These are phyloP conservation scores for Labia minor DNA, from an alignment of 2,888 invertebrate species.

Conservation along the genomic window DNA sequence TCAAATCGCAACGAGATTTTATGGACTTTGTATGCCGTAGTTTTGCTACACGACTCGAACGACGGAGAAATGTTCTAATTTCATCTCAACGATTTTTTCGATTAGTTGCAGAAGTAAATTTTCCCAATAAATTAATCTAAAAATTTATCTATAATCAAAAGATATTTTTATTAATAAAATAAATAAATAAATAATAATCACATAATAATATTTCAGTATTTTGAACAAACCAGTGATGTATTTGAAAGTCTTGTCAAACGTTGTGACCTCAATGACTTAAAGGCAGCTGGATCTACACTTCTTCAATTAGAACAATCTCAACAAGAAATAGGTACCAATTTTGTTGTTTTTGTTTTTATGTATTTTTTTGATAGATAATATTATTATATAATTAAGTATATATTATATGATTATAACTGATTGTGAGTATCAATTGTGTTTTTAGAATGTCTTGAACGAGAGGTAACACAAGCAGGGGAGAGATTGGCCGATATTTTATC, in stretches of 20 bases:
- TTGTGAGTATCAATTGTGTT: too few species aligned
- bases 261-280: conserved; percentile 46
- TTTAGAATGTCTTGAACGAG: conserved; percentile 53
- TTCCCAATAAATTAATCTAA: conserved; percentile 9
- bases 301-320: conserved; percentile 50
- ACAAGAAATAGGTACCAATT: conserved; percentile 44
- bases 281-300: conserved; percentile 45
- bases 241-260: conserved; percentile 56
- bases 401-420: too few species aligned
- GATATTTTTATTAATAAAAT: too few species aligned
- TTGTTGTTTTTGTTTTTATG: too few species aligned
- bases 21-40: conserved; percentile 73
- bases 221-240: conserved; percentile 53
- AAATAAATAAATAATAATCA: too few species aligned
- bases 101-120: conserved; percentile 53
- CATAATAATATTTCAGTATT: conserved; percentile 44
- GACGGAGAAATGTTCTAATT: conserved; percentile 59
- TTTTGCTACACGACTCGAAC: conserved; percentile 62
- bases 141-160: too few species aligned
- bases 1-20: conserved; percentile 62
- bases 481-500: conserved; percentile 65
- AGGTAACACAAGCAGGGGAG: conserved; percentile 61
- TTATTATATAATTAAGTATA: too few species aligned
- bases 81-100: conserved; percentile 66
- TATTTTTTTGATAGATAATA: too few species aligned